Conservation (phyloP, 37 sponge, comb jelly and placozoan species). For the Cladorhizidae sp. region DNA sequence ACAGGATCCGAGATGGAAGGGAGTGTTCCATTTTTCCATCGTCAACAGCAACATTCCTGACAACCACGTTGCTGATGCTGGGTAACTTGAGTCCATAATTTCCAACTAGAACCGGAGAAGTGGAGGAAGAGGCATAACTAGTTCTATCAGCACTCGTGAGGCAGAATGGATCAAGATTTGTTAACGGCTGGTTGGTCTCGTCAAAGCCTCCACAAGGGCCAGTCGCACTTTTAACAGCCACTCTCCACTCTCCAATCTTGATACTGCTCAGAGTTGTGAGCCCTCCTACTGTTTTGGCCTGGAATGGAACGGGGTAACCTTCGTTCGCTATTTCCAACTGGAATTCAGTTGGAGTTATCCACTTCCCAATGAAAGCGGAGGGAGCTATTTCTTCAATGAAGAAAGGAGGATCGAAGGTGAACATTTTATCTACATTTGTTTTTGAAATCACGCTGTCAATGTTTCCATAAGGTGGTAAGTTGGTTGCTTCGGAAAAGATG, state of each 20-base stretch:
- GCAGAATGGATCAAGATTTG: conserved; percentile 48
- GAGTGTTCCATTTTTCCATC: background rate
- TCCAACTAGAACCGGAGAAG: conserved; percentile 65
- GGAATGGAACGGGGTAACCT: conserved; percentile 84
- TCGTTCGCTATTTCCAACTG: conserved; percentile 60
- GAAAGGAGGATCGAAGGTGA: conserved; percentile 68
- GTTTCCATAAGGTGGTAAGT: conserved; percentile 73
- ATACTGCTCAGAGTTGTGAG: conserved; percentile 6
- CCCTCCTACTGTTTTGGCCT: background rate
- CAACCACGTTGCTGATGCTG: conserved; percentile 28
- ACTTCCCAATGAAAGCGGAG: conserved; percentile 51
- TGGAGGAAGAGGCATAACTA: conserved; percentile 32
- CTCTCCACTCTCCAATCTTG: conserved; percentile 73
- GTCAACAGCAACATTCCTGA: conserved; percentile 56
- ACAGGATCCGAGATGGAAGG: conserved; percentile 7
- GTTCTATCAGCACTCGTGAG: conserved; percentile 57
- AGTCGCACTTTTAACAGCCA: conserved; percentile 36
- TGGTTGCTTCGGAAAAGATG: conserved; percentile 72
- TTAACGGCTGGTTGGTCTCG: conserved; percentile 12
- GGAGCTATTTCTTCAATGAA: conserved; percentile 32
- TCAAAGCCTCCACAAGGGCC: conserved; percentile 86
- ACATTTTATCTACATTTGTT: conserved; percentile 59
- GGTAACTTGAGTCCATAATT: conserved; percentile 80
- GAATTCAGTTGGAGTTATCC: conserved; percentile 56
- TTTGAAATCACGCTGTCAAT: conserved; percentile 8